phyloP scores from a whole-genome alignment of 2,888 invertebrate species.

The Monoplex corrugatus region DNA sequence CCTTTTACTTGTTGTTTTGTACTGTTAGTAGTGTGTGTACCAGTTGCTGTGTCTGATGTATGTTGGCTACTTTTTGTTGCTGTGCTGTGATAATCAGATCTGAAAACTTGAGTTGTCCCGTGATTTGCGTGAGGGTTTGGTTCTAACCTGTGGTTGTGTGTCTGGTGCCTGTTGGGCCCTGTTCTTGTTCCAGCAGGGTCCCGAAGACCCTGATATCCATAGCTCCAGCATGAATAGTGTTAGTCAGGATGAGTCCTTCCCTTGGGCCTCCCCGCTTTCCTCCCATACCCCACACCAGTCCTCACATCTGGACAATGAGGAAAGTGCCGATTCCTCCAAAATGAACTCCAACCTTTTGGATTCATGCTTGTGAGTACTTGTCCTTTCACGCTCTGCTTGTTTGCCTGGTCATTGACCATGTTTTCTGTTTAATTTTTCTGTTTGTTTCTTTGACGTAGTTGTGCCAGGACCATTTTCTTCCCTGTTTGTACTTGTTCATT shows the following conservation, averaged over 20 bases:
- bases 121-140: background rate
- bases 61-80: too few species aligned
- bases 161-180: background rate
- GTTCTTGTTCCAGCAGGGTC: constrained; percentile 33
- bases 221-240: constrained; percentile 73
- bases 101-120: background rate
- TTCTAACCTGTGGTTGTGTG: background rate
- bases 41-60: too few species aligned
- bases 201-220: constrained; percentile 46
- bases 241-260: constrained; percentile 74
- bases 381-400: background rate
- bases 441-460: background rate
- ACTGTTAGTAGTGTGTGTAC: too few species aligned
- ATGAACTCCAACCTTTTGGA: constrained; percentile 76
- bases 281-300: constrained; percentile 59
- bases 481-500: background rate
- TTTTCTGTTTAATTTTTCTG: background rate
- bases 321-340: constrained; percentile 62
- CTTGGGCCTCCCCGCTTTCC: constrained; percentile 70
- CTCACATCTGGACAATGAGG: constrained; percentile 43
- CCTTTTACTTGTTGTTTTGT: too few species aligned
- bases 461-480: background rate
- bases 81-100: background rate
- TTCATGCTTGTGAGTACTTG: constrained; percentile 78
- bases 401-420: too few species aligned